Evolutionary conservation across 2,888 invertebrate species (phyloP), one percentile per base, ranked within the genome.

Genomic region (Rhagium mordax): DNA sequence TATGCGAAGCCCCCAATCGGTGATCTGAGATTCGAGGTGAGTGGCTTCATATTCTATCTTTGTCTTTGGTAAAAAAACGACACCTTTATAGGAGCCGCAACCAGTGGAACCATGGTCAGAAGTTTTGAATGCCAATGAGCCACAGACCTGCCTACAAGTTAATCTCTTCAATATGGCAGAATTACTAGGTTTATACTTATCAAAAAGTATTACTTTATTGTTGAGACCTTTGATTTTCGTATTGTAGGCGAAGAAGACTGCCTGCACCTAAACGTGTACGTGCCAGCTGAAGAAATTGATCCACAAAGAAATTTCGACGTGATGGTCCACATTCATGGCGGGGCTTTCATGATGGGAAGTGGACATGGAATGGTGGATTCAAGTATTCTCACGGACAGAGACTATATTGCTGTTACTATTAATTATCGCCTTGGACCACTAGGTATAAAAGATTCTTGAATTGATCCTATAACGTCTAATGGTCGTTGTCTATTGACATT

Each of bases 1-100:
- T 94, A 92, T 80, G 93, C 93, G 0, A 85, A 90, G 66, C 91
- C 93, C 13, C 93, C 93, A 0, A 82, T 92, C 13, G 92, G 92
- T 8, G 89, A 91, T 73, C 87, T 90, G 49, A 86, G 93, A 79
- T 93, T 93, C 83, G 89, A 91, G 84, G 85, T 85, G 78, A 76
- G 78, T 18, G 10, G 16, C n/a, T n/a, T n/a, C n/a, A 4, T 29
- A 41, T 3, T n/a, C n/a, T n/a, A n/a, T n/a, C n/a, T n/a, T n/a
- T n/a, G n/a, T n/a, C n/a, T n/a, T n/a, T n/a, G n/a, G n/a, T n/a
- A n/a, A n/a, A n/a, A n/a, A n/a, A n/a, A n/a, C n/a, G n/a, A n/a
- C n/a, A n/a, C n/a, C n/a, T n/a, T 75, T 72, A 15, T 79, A 91
- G 91, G 89, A 90, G 78, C 90, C 92, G 0, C 88, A 89, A 77